Conservation (phyloP, 2,797 vertebrate genomes). For the Syncerus caffer region DNA sequence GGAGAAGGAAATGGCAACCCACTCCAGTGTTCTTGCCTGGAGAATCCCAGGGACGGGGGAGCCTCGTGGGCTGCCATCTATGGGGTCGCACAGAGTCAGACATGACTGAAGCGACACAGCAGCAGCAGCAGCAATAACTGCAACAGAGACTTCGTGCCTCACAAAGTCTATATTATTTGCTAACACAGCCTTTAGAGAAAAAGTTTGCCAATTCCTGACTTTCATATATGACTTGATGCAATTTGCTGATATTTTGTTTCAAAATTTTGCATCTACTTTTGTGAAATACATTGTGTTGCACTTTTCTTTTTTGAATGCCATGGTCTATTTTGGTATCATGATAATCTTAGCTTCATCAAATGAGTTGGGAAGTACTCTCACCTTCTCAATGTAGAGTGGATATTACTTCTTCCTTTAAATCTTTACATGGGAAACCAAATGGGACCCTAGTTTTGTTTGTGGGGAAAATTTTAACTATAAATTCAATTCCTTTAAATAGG, state of each 20-base stretch:
- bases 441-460: not conserved
- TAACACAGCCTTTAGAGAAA: not conserved
- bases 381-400: not conserved
- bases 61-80: too few relatives aligned
- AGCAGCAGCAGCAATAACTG: not conserved
- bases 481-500: not conserved
- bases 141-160: not conserved
- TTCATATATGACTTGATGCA: not conserved
- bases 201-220: not conserved
- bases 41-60: too few relatives aligned
- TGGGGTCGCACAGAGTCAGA: too few relatives aligned
- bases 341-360: not conserved
- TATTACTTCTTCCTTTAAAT: not conserved
- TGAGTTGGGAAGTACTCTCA: not conserved
- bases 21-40: too few relatives aligned
- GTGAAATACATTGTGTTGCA: not conserved
- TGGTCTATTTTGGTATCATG: not conserved
- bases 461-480: not conserved
- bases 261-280: not conserved
- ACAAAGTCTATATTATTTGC: not conserved
- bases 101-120: too few relatives aligned
- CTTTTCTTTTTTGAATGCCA: not conserved
- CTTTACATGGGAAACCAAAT: not conserved
- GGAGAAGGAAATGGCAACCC: too few relatives aligned
- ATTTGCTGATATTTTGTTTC: not conserved